These are phyloP conservation scores for Asteroscopus sphinx DNA, from an alignment of 2,888 invertebrate genomes.

Conservation along the genomic window DNA sequence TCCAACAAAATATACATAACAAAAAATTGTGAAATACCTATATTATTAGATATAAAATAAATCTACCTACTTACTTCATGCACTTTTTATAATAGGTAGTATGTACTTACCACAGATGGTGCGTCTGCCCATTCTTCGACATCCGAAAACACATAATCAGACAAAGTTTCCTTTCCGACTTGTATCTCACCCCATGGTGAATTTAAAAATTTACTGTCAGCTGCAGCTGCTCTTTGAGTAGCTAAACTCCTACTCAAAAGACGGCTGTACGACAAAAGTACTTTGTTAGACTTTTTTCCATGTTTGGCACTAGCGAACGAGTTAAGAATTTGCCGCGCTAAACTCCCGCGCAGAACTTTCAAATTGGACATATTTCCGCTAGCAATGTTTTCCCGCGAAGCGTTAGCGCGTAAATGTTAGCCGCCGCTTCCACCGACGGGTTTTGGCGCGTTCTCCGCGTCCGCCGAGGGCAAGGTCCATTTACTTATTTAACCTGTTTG, in stretches of 20 bases:
- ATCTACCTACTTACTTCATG: background rate
- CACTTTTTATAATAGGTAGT: background rate
- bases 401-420: conserved; percentile 73
- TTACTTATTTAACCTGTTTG: conserved; percentile 68
- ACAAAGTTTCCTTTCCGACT: conserved; percentile 89
- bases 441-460: conserved; percentile 78
- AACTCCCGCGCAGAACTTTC: conserved; percentile 84
- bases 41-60: too few relatives aligned
- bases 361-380: conserved; percentile 80
- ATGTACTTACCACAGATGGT: conserved; percentile 91
- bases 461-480: conserved; percentile 82
- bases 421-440: conserved; percentile 58
- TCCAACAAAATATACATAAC: too few relatives aligned
- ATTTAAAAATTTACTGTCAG: conserved; percentile 74
- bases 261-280: conserved; percentile 54
- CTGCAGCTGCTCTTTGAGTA: conserved; percentile 75
- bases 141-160: conserved; percentile 90
- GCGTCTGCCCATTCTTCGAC: conserved; percentile 89
- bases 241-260: conserved; percentile 70
- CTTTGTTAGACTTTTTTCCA: conserved; percentile 65
- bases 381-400: conserved; percentile 74
- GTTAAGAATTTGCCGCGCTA: conserved; percentile 79
- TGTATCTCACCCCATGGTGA: conserved; percentile 87
- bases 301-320: conserved; percentile 64
- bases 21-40: too few relatives aligned